phyloP scores from a whole-genome alignment of 1,140 invertebrate species.

The Drosophila teissieri region DNA sequence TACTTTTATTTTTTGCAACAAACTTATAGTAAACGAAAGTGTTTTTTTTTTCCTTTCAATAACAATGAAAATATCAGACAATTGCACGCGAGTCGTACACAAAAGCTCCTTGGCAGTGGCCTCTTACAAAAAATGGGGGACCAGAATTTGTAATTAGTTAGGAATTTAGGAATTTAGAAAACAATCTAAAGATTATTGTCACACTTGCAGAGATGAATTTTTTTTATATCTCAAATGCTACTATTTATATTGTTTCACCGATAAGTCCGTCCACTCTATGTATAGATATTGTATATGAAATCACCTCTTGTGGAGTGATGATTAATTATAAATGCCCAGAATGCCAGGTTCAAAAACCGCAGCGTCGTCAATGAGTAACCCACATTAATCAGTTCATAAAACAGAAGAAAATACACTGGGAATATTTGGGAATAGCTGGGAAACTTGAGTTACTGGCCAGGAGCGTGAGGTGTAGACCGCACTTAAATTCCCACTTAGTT shows the following conservation, averaged over 20 bases:
- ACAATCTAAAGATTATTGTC: too few species aligned
- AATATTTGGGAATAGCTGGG: conserved; percentile 1
- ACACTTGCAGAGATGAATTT: too few species aligned
- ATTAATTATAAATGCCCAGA: conserved; percentile 28
- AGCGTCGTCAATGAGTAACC: conserved; percentile 20
- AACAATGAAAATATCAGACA: conserved; percentile 35
- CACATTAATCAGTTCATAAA: conserved; percentile 3
- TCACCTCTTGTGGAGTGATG: conserved; percentile 1
- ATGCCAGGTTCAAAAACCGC: conserved; percentile 20
- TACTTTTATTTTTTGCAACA: conserved; percentile 50
- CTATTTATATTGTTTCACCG: too few species aligned
- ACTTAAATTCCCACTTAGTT: conserved; percentile 40
- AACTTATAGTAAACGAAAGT: conserved; percentile 46
- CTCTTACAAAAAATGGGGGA: too few species aligned
- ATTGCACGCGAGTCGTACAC: conserved; percentile 29
- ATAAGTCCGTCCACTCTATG: neutral
- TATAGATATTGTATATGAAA: conserved; percentile 10
- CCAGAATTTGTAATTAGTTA: neutral
- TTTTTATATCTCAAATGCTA: too few species aligned
- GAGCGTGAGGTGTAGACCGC: conserved; percentile 37
- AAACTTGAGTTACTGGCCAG: conserved; percentile 26
- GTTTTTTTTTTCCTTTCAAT: conserved; percentile 19
- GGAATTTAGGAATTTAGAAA: too few species aligned
- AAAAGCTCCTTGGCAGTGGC: conserved; percentile 18
- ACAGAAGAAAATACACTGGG: neutral